Base-by-base conservation (phyloP, 1,140 invertebrate species). In the Phocides pigmalion region DNA sequence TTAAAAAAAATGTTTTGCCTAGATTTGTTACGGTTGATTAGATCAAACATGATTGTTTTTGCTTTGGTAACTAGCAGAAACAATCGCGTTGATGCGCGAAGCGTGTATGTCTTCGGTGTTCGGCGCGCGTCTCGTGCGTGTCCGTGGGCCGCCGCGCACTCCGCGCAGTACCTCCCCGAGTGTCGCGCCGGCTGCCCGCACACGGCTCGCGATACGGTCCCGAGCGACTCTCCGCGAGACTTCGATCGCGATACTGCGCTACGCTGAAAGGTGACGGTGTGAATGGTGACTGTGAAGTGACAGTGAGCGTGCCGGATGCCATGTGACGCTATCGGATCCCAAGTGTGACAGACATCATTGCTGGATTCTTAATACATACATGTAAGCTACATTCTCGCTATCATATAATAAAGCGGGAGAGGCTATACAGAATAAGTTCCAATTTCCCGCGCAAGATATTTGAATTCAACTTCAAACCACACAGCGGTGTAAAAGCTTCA, bases 91-190 rank as follows among this genome's bases (percentile, higher is more conserved):
- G 9, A 12, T 47, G 44, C 20, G 44, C 44, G 44, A 25, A 25
- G 44, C 44, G 44, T 22, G 16, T 46, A 11, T 46, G 11, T 19
- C 4, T 17, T 16, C 20, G 44, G n/a, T 47, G 12, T n/a, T 20
- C 42, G 20, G 5, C 16, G 42, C 28, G 22, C 11, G 54, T 2
- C n/a, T 39, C 54, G 22, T 6, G 28, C 15, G 58, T 16, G n/a
- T 46, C 42, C 42, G 17, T 11, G 9, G 6, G 42, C 12, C 28
- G 35, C 19, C 28, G 59, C 59, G 44, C 28, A 20, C 19, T 16
- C 44, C 59, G 44, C 42, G 49, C 32, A 35, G 49, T 35, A 12
- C 25, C 49, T 15, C 49, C 25, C 49, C 49, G 49, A 28, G 25
- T 25, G 47, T 22, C 47, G 25, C 22, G 25, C 47, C 47, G 22